Evolutionary conservation across 1,140 invertebrate species (phyloP).

Genomic region (Ladona fulva): DNA sequence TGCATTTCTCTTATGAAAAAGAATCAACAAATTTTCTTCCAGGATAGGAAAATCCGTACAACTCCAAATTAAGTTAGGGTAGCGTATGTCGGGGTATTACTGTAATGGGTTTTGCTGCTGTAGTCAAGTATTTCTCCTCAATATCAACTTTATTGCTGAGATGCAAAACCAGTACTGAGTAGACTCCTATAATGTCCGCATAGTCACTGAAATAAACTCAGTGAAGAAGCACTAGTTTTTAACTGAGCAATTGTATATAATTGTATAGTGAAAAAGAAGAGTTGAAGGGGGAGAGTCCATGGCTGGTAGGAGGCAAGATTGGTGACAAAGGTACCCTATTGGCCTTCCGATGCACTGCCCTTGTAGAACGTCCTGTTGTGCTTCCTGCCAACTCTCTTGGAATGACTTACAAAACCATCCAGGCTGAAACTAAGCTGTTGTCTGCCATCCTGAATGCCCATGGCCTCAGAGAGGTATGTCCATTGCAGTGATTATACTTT

Average conservation of each 20-base stretch:
- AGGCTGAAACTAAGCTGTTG: constrained; percentile 69
- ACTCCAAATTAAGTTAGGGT: too few species aligned
- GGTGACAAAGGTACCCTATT: constrained; percentile 21
- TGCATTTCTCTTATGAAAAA: too few species aligned
- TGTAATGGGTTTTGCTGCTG: too few species aligned
- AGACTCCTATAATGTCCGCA: background rate
- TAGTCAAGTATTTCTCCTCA: too few species aligned
- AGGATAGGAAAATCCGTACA: too few species aligned
- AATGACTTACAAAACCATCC: constrained; percentile 69
- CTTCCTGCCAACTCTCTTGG: constrained; percentile 59
- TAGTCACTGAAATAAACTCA: background rate
- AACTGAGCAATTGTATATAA: background rate
- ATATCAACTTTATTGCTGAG: background rate
- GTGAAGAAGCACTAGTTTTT: background rate
- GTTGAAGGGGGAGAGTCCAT: background rate
- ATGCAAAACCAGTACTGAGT: background rate
- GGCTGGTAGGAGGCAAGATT: constrained; percentile 19
- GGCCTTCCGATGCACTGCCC: constrained; percentile 22
- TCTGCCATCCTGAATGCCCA: constrained; percentile 62
- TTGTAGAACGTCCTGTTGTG: constrained; percentile 36
- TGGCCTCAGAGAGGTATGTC: constrained; percentile 54
- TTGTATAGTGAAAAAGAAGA: background rate
- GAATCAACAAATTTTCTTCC: too few species aligned
- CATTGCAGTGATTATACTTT: too few species aligned
- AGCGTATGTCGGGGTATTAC: too few species aligned